phyloP scores from a whole-genome alignment of 1,140 invertebrate species.

The Caenorhabditis briggsae region DNA sequence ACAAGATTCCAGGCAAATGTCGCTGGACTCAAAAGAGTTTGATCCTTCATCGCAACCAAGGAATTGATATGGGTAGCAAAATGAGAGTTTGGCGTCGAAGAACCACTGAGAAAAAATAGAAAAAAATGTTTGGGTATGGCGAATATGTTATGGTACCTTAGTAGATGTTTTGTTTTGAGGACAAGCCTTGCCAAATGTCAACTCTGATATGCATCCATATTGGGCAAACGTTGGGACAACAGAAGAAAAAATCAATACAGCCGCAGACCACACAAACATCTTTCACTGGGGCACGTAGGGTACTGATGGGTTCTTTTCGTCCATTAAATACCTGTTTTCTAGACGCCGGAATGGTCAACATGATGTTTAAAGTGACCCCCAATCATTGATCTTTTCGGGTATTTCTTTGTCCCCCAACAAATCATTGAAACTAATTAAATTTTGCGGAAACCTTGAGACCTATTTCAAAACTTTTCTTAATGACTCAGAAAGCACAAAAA shows the following conservation, averaged over 20 bases:
- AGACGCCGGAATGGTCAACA: constrained; percentile 11
- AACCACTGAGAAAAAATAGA: not conserved
- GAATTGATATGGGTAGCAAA: constrained; percentile 25
- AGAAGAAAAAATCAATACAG: not conserved
- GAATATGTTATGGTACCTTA: not conserved
- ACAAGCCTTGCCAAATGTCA: not conserved
- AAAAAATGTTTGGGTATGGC: not conserved
- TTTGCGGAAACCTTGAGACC: not conserved
- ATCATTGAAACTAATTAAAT: not conserved
- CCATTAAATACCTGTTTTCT: constrained; percentile 32
- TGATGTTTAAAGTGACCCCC: constrained; percentile 39
- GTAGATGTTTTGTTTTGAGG: constrained; percentile 2
- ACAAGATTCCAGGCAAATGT: constrained; percentile 4
- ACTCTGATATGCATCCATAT: not conserved
- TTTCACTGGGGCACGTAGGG: constrained; percentile 6
- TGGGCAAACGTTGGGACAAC: not conserved
- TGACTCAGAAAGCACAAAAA: constrained; percentile 13
- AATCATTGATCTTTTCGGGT: not conserved
- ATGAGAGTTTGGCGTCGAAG: not conserved
- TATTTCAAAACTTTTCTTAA: not conserved
- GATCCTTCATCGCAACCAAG: constrained; percentile 24
- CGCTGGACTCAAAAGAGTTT: constrained; percentile 21
- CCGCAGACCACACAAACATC: not conserved
- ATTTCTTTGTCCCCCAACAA: constrained; percentile 9
- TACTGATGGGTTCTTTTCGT: too few relatives aligned